Evolutionary conservation across 1,140 invertebrate species (phyloP).

Genomic region (Pantala flavescens): DNA sequence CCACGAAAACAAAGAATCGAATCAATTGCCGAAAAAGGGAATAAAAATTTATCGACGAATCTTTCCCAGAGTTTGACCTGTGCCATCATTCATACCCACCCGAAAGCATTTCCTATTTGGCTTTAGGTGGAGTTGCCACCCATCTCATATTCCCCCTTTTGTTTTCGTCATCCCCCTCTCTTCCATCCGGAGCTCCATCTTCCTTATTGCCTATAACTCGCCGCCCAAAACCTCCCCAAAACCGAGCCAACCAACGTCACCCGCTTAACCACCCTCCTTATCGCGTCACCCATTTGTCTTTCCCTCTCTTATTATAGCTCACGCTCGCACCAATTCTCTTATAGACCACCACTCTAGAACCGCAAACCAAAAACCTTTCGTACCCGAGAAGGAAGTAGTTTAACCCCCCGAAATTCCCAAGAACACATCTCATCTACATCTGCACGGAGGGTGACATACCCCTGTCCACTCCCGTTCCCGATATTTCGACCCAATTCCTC

Average conservation of each 20-base stretch:
- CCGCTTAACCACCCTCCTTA: background rate
- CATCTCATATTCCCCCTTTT: background rate
- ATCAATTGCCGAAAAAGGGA: background rate
- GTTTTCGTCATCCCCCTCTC: background rate
- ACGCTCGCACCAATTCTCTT: too few species aligned
- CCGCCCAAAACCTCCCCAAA: background rate
- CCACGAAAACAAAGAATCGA: constrained; percentile 2
- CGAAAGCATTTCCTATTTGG: background rate
- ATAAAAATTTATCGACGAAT: constrained; percentile 8
- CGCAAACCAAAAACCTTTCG: too few species aligned
- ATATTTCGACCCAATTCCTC: background rate
- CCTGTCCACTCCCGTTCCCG: background rate
- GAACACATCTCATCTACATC: constrained; percentile 1
- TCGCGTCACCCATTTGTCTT: background rate
- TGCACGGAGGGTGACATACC: background rate
- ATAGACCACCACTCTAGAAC: too few species aligned
- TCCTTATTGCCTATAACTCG: constrained; percentile 5
- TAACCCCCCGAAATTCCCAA: background rate
- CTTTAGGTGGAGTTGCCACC: background rate
- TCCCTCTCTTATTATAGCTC: background rate
- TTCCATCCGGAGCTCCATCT: background rate
- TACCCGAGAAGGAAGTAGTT: background rate
- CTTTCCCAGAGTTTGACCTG: background rate
- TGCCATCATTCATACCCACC: background rate
- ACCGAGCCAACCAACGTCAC: background rate